Conservation (phyloP, 2,113 vertebrate genomes). For the Alces alces region DNA sequence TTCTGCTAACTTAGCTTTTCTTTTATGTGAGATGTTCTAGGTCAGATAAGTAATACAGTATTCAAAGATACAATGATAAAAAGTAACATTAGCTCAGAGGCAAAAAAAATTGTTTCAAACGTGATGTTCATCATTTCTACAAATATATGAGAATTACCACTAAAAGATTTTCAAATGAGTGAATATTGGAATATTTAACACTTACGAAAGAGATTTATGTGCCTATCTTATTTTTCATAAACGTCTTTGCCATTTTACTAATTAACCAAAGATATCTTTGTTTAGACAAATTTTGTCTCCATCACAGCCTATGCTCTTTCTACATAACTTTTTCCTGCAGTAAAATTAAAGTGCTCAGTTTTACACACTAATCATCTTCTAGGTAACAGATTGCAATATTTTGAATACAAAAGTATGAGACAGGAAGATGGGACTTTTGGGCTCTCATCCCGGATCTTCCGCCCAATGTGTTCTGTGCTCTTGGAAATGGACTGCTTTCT, state of each 20-base stretch:
- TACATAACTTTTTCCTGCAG: constrained; percentile 30
- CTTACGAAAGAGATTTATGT: constrained; percentile 34
- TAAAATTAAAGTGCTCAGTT: constrained; percentile 7
- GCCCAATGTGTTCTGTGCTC: background rate
- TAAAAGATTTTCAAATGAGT: constrained; percentile 51
- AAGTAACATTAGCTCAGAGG: constrained; percentile 38
- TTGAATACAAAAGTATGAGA: constrained; percentile 33
- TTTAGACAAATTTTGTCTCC: constrained; percentile 55
- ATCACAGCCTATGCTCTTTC: constrained; percentile 12
- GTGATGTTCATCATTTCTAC: constrained; percentile 55
- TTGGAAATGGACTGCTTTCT: background rate
- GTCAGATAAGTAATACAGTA: constrained; percentile 39
- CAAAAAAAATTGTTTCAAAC: constrained; percentile 33
- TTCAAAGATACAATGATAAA: constrained; percentile 44
- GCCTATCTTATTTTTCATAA: constrained; percentile 56
- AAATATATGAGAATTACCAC: constrained; percentile 41
- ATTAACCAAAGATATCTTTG: constrained; percentile 60
- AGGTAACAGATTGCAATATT: constrained; percentile 47
- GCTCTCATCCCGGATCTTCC: background rate
- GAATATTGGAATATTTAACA: constrained; percentile 64
- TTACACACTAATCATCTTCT: background rate
- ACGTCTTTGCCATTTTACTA: constrained; percentile 57
- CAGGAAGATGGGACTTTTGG: constrained; percentile 14
- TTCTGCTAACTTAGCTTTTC: constrained; percentile 49
- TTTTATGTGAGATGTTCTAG: constrained; percentile 51